Percentiles rank a stretch among this genome's conserved stretches.
These are phyloP conservation scores for Meleagris gallopavo DNA, from an alignment of 2,113 vertebrate species.

Conservation along the genomic window DNA sequence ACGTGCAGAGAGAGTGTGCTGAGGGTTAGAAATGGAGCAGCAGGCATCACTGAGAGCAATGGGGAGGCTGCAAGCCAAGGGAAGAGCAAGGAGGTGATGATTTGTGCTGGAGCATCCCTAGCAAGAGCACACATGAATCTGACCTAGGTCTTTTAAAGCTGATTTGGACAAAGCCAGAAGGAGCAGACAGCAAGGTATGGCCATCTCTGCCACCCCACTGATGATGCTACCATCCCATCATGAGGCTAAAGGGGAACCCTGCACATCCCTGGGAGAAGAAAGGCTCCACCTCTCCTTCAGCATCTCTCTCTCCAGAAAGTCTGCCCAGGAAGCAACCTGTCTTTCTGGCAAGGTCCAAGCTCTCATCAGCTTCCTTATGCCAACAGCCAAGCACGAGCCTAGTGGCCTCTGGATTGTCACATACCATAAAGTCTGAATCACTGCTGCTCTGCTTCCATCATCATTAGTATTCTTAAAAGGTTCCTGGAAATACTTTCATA, in stretches of 20 bases:
- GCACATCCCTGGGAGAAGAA: neutral
- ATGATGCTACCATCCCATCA: rapidly evolving
- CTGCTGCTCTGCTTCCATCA: conserved; percentile 70
- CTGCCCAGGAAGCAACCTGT: neutral
- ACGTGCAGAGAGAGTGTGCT: rapidly evolving
- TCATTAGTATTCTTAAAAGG: conserved; percentile 81
- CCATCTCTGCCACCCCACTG: rapidly evolving
- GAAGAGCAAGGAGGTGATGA: neutral
- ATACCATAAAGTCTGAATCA: conserved; percentile 68
- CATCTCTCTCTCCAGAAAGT: neutral
- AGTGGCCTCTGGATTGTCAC: conserved; percentile 69
- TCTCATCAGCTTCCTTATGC: conserved; percentile 12
- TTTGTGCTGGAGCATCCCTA: rapidly evolving
- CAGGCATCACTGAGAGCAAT: neutral
- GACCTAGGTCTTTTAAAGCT: neutral
- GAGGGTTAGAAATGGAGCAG: neutral
- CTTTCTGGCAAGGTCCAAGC: conserved; percentile 25
- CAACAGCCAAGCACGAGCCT: conserved; percentile 31
- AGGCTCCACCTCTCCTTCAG: neutral
- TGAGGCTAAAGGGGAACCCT: neutral
- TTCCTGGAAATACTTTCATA: conserved; percentile 78
- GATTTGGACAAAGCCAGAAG: neutral
- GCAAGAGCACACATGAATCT: neutral
- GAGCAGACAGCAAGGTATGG: neutral
- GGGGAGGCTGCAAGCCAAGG: neutral